phyloP scores from a whole-genome alignment of 2,888 invertebrate genomes.

The Tenthredo scrophulariae region DNA sequence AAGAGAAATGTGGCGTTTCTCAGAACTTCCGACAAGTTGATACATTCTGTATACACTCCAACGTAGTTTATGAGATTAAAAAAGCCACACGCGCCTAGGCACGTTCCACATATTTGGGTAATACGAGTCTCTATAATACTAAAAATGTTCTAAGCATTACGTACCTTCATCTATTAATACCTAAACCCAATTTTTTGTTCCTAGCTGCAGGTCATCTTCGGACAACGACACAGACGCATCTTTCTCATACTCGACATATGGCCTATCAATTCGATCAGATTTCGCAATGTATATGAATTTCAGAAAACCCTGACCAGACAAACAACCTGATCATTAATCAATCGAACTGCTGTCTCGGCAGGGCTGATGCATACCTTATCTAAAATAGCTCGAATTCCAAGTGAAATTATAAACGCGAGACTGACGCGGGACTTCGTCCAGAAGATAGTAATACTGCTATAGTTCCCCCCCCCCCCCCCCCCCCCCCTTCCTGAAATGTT shows the following conservation, averaged over 20 bases:
- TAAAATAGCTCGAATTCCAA: neutral
- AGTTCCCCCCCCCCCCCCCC: no score
- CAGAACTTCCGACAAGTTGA: conserved; percentile 53
- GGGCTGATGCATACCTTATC: neutral
- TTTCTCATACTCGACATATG: neutral
- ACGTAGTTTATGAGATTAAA: conserved; percentile 51
- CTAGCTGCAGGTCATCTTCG: conserved; percentile 14
- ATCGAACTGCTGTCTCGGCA: conserved; percentile 13
- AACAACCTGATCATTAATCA: neutral
- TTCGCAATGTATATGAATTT: neutral
- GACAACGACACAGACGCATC: neutral
- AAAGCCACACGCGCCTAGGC: conserved; percentile 44
- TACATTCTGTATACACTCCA: conserved; percentile 51
- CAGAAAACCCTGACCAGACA: neutral
- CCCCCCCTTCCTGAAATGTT: neutral
- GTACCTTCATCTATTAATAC: conserved; percentile 40
- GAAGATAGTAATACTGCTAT: neutral
- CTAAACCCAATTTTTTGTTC: neutral
- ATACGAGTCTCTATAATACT: conserved; percentile 38
- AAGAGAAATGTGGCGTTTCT: conserved; percentile 50
- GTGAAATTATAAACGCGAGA: neutral
- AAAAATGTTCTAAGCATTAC: conserved; percentile 30
- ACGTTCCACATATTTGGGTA: conserved; percentile 53
- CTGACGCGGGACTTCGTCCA: neutral
- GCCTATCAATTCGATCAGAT: neutral